These are phyloP conservation scores for Hiodon alosoides DNA, from an alignment of 2,113 vertebrate species.

Conservation along the genomic window DNA sequence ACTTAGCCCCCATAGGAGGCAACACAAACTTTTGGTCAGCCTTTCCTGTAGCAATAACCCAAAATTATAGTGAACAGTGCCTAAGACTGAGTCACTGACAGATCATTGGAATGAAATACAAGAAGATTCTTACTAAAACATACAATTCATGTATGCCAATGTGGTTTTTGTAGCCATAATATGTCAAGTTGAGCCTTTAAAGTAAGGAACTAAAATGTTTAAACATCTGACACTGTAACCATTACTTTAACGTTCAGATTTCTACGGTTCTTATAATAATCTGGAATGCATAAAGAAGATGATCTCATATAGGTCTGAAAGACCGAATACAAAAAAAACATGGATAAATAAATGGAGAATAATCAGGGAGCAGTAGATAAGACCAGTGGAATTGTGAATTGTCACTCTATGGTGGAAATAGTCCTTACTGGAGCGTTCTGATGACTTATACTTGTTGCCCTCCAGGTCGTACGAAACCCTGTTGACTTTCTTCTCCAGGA, in stretches of 20 bases:
- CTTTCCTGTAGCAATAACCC: conserved; percentile 32
- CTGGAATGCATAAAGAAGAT: conserved; percentile 28
- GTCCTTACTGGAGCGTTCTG: conserved; percentile 79
- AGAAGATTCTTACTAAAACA: conserved; percentile 41
- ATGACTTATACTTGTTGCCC: conserved; percentile 67
- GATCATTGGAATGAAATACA: conserved; percentile 35
- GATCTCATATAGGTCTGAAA: conserved; percentile 15
- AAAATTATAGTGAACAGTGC: conserved; percentile 29
- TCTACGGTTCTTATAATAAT: conserved; percentile 26
- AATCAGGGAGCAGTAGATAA: not conserved
- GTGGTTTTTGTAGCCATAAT: conserved; percentile 29
- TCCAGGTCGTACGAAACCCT: conserved; percentile 73
- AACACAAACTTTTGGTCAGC: conserved; percentile 6
- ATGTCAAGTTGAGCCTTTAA: conserved; percentile 27
- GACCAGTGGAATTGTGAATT: not conserved
- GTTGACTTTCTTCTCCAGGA: conserved; percentile 68
- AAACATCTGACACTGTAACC: conserved; percentile 32
- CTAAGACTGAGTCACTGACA: conserved; percentile 30
- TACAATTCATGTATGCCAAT: conserved; percentile 33
- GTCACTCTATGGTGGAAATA: not conserved
- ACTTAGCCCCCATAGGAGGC: no score
- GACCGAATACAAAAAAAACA: conserved; percentile 11
- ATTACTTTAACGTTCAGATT: conserved; percentile 46
- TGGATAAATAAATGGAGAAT: not conserved
- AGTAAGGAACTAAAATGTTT: conserved; percentile 31